These are phyloP conservation scores for Dynastes hyllus DNA, from an alignment of 2,888 invertebrate species.

Conservation along the genomic window DNA sequence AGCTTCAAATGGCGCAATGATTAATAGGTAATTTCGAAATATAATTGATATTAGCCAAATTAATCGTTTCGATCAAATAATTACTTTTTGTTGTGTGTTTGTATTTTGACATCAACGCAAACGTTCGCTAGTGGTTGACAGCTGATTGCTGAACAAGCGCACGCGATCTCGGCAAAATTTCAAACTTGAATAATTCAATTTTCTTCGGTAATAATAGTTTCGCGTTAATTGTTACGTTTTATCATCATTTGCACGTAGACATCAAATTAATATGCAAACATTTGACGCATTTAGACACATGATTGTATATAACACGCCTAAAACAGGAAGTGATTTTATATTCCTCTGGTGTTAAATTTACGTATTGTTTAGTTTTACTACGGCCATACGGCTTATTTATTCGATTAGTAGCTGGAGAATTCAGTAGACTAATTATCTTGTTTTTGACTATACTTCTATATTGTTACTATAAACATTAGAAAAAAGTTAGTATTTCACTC, in stretches of 20 bases:
- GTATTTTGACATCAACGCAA: constrained; percentile 48
- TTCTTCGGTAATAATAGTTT: not conserved
- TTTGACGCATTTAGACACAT: not conserved
- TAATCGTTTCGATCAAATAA: constrained; percentile 29
- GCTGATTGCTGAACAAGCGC: constrained; percentile 41
- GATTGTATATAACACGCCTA: not conserved
- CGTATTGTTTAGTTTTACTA: not conserved
- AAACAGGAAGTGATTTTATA: constrained; percentile 7
- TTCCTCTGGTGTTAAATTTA: constrained; percentile 4
- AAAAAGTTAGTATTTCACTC: too few species aligned
- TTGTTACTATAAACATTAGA: too few species aligned
- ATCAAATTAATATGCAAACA: constrained; percentile 26
- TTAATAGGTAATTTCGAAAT: constrained; percentile 42
- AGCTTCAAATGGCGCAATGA: constrained; percentile 16
- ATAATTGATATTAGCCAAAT: constrained; percentile 19
- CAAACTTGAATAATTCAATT: not conserved
- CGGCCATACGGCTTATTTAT: too few species aligned
- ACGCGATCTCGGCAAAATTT: not conserved
- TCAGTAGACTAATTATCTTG: too few species aligned
- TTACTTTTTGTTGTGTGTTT: constrained; percentile 38
- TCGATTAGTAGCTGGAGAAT: too few species aligned
- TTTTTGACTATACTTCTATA: too few species aligned
- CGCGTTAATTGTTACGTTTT: constrained; percentile 8
- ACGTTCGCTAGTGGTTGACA: constrained; percentile 47
- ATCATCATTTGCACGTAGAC: constrained; percentile 13